Conservation (phyloP, 2,888 invertebrate species). For the Anorthoa munda region DNA sequence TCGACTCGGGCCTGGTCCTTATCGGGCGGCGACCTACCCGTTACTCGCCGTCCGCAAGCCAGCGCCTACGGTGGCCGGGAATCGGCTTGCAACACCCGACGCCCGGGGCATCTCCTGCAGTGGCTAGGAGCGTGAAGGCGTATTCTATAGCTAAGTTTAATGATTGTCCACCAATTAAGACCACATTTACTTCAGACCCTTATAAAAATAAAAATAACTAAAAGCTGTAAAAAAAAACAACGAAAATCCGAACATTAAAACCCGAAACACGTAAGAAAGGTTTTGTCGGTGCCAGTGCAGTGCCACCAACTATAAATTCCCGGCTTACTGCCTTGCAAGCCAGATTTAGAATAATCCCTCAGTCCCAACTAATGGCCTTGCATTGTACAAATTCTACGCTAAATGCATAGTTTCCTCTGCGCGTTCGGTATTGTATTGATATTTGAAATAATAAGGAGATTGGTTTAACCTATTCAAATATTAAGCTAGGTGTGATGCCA, state of each 20-base stretch:
- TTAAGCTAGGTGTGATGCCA: too few relatives aligned
- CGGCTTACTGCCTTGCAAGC: slow-evolving; percentile 67
- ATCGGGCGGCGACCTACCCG: too few relatives aligned
- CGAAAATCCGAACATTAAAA: neutral
- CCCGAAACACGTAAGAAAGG: slow-evolving; percentile 30
- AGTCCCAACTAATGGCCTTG: slow-evolving; percentile 69
- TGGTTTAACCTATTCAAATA: too few relatives aligned
- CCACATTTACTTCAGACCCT: too few relatives aligned
- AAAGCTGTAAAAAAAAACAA: neutral
- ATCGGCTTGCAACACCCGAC: too few relatives aligned
- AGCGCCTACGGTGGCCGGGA: too few relatives aligned
- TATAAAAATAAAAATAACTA: neutral
- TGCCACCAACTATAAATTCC: slow-evolving; percentile 68
- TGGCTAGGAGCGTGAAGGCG: too few relatives aligned
- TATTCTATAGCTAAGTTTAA: too few relatives aligned
- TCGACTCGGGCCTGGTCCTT: too few relatives aligned
- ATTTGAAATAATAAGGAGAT: neutral
- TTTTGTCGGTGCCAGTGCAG: slow-evolving; percentile 13
- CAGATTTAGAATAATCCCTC: slow-evolving; percentile 72
- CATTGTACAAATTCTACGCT: slow-evolving; percentile 48
- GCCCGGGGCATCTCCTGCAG: too few relatives aligned
- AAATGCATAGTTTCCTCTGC: slow-evolving; percentile 23
- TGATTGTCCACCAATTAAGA: too few relatives aligned
- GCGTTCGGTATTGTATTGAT: neutral
- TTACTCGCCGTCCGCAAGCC: too few relatives aligned